Percentiles rank a stretch among this genome's conserved stretches.
phyloP scores from a whole-genome alignment of 2,113 vertebrate genomes.

The Falco punctatus region DNA sequence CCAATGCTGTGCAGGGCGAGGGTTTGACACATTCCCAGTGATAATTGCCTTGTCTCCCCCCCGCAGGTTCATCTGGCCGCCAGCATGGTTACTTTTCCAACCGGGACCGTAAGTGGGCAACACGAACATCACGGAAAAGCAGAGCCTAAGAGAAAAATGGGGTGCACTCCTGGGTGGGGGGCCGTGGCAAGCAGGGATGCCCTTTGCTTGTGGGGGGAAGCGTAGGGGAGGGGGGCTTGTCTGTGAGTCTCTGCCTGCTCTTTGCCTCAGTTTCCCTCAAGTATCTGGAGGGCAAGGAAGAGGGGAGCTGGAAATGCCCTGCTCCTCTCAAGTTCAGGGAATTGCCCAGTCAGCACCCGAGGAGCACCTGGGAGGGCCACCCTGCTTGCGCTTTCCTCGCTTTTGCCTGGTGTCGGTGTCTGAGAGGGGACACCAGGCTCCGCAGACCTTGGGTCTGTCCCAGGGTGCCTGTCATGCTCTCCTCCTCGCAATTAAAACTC shows the following conservation, averaged over 20 bases:
- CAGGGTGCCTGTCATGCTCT: background rate
- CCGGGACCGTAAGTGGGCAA: conserved; percentile 41
- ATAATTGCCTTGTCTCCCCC: conserved; percentile 35
- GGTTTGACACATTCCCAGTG: background rate
- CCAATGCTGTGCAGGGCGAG: background rate
- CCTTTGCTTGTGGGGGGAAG: background rate
- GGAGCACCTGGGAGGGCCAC: background rate
- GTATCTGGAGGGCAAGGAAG: background rate
- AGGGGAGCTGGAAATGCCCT: background rate
- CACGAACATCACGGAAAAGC: background rate
- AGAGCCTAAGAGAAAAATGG: background rate
- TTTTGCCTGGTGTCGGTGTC: background rate
- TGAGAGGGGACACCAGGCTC: background rate
- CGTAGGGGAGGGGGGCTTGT: background rate
- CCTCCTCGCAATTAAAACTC: background rate
- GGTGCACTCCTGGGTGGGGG: background rate
- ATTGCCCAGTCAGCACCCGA: background rate
- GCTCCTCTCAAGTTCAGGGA: background rate
- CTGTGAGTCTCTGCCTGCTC: background rate
- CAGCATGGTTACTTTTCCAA: conserved; percentile 3
- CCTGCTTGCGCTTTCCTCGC: background rate
- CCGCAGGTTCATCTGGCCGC: conserved; percentile 41
- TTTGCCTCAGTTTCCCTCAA: background rate
- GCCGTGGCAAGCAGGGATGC: background rate
- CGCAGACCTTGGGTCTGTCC: background rate